phyloP scores from a whole-genome alignment of 2,113 vertebrate genomes.

The Nipponia nippon region DNA sequence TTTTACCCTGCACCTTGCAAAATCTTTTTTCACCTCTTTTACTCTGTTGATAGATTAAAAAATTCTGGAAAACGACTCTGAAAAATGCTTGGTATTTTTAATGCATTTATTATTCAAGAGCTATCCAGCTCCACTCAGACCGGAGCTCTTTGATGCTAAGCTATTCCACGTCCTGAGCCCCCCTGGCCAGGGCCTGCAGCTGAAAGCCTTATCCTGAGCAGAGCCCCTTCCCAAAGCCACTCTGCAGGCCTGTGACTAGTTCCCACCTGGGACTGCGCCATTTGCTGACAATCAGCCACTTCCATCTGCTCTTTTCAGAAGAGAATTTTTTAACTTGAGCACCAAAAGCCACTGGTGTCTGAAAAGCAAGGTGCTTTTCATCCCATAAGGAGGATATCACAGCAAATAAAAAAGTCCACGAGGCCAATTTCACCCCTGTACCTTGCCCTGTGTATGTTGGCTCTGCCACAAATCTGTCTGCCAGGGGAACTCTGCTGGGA shows the following conservation, averaged over 20 bases:
- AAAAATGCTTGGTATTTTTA: conserved; percentile 59
- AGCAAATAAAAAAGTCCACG: neutral
- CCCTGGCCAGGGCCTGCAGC: neutral
- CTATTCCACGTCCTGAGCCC: neutral
- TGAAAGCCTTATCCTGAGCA: neutral
- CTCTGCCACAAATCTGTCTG: neutral
- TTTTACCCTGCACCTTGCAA: conserved; percentile 45
- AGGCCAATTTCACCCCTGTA: neutral
- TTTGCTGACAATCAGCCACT: neutral
- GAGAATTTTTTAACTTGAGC: neutral
- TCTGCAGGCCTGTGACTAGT: neutral
- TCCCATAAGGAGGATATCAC: neutral
- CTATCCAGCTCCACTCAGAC: neutral
- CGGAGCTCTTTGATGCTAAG: neutral
- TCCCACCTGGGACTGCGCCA: neutral
- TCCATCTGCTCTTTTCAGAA: neutral
- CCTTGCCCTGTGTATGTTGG: neutral
- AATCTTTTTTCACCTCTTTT: conserved; percentile 39
- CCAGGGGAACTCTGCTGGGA: neutral
- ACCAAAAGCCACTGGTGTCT: neutral
- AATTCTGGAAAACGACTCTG: neutral
- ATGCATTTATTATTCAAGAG: conserved; percentile 50
- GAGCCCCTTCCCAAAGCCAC: neutral
- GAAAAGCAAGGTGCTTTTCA: neutral
- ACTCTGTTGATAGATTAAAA: conserved; percentile 31